Conservation (phyloP, 2,113 vertebrate species). For the Prionailurus bengalensis region DNA sequence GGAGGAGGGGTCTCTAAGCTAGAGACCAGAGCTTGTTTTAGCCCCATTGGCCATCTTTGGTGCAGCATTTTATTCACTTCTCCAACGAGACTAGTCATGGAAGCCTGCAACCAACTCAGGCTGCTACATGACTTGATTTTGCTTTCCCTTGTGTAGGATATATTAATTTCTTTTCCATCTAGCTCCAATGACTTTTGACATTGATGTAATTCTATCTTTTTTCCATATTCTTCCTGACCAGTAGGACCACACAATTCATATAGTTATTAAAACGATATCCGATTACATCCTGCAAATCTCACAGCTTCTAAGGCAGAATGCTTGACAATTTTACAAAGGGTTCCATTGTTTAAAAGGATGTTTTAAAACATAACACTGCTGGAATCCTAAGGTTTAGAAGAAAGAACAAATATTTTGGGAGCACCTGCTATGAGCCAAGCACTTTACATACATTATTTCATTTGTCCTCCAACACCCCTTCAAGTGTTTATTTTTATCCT, state of each 20-base stretch:
- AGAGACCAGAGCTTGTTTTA: no score
- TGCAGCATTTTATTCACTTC: no score
- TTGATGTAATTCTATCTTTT: constrained; percentile 53
- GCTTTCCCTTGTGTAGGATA: constrained; percentile 43
- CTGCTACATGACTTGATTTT: not conserved
- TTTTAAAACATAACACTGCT: constrained; percentile 68
- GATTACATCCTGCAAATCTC: constrained; percentile 52
- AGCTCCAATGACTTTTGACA: constrained; percentile 2
- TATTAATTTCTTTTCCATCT: constrained; percentile 68
- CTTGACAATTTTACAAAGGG: constrained; percentile 54
- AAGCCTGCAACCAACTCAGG: not conserved
- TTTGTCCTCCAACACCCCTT: constrained; percentile 46
- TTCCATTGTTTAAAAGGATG: constrained; percentile 70
- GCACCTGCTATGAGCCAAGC: constrained; percentile 65
- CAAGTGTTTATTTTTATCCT: constrained; percentile 56
- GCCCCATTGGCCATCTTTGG: no score
- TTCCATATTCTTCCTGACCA: constrained; percentile 59
- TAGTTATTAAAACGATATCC: constrained; percentile 66
- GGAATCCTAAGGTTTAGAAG: constrained; percentile 63
- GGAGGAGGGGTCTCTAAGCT: no score
- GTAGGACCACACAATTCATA: constrained; percentile 65
- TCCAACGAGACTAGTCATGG: not conserved
- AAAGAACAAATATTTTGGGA: constrained; percentile 72
- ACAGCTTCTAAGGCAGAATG: constrained; percentile 54
- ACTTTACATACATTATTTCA: constrained; percentile 51